phyloP scores from a whole-genome alignment of 1,140 invertebrate genomes.

The Branchinecta lynchi region DNA sequence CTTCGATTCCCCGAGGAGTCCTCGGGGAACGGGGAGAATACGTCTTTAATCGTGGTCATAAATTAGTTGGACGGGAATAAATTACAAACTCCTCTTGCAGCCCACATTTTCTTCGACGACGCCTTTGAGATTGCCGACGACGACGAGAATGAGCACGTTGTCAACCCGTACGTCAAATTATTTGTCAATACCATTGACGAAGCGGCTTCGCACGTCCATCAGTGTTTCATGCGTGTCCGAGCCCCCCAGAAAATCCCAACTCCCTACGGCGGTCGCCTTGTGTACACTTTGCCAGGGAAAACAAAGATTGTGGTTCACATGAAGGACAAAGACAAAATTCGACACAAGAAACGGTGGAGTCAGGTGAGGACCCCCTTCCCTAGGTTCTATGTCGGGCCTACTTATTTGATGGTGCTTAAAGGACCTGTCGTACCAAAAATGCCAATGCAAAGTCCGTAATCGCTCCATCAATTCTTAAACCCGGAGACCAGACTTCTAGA shows the following conservation, averaged over 20 bases:
- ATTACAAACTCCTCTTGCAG: conserved; percentile 12
- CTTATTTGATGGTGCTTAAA: no score
- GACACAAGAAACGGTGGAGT: conserved; percentile 36
- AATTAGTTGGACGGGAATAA: no score
- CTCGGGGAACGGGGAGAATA: no score
- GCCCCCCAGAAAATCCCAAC: conserved; percentile 32
- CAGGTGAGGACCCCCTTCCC: conserved; percentile 24
- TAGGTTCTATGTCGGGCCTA: neutral
- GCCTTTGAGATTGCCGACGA: conserved; percentile 32
- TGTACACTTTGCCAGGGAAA: conserved; percentile 33
- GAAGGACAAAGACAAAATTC: conserved; percentile 34
- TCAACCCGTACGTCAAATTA: conserved; percentile 27
- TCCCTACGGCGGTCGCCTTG: conserved; percentile 34
- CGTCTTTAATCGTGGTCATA: no score
- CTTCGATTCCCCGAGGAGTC: no score
- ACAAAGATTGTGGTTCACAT: conserved; percentile 33
- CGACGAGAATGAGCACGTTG: conserved; percentile 21
- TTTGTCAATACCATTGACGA: conserved; percentile 27
- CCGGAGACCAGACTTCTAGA: no score
- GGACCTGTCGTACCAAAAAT: no score
- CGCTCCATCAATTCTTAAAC: no score
- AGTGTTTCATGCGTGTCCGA: conserved; percentile 23
- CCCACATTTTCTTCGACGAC: conserved; percentile 47
- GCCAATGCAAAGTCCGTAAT: no score
- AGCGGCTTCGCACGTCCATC: conserved; percentile 27